These are phyloP conservation scores for Plectropomus leopardus DNA, from an alignment of 2,113 vertebrate species.

Conservation along the genomic window DNA sequence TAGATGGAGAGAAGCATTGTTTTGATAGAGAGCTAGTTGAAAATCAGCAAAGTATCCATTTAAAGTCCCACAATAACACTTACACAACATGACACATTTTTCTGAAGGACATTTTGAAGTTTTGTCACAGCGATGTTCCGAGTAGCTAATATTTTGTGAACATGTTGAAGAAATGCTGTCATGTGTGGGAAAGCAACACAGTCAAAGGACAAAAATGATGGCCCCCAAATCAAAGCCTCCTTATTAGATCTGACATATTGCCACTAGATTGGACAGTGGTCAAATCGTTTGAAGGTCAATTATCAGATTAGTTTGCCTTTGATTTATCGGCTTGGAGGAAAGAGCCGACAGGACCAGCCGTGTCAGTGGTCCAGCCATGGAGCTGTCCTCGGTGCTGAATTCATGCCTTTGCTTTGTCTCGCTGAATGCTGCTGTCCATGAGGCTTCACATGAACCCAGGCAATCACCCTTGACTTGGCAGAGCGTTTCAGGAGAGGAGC, in stretches of 20 bases:
- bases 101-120: constrained; percentile 10
- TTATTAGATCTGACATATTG: constrained; percentile 63
- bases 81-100: neutral
- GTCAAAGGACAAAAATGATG: constrained; percentile 36
- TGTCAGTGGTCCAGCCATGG: constrained; percentile 28
- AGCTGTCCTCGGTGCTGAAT: constrained; percentile 72
- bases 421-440: constrained; percentile 57
- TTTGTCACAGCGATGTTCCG: neutral
- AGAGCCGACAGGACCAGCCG: constrained; percentile 58
- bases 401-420: constrained; percentile 36
- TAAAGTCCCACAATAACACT: constrained; percentile 16
- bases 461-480: constrained; percentile 61
- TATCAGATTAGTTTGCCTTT: constrained; percentile 63
- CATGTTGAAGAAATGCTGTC: neutral
- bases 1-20: too few relatives aligned
- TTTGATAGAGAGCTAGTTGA: too few relatives aligned
- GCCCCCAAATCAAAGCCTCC: constrained; percentile 36
- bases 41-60: too few relatives aligned
- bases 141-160: neutral
- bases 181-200: constrained; percentile 7
- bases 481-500: constrained; percentile 50
- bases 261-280: constrained; percentile 49
- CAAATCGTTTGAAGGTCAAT: constrained; percentile 73
- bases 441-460: constrained; percentile 54
- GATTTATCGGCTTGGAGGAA: constrained; percentile 70